Evolutionary conservation across 2,888 invertebrate genomes (phyloP), one percentile per base, ranked within the genome.

Genomic region (Agapetus fuscipes): DNA sequence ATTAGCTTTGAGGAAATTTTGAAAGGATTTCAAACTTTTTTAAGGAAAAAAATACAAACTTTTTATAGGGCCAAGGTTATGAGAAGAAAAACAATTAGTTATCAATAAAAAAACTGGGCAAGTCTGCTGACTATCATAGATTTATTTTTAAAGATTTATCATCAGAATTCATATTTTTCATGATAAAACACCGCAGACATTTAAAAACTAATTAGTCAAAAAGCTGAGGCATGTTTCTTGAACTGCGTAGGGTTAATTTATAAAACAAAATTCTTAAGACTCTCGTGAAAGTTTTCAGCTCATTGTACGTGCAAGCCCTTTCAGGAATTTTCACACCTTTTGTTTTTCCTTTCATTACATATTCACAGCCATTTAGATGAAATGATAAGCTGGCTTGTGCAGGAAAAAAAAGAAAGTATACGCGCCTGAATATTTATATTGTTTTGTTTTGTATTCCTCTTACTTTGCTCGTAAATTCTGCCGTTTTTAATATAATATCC

Each of bases 301-400:
- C 20, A 20, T 20, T 20, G 20, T 20, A 9, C 20, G 4, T 9
- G 20, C 20, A 4, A 9, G 20, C 9, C 20, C 20, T 20, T 20
- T 20, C 20, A 20, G 9, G 20, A 4, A 28, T 11, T 11, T 28
- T 29, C 28, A 29, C 31, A 25, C 25, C 26, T 24, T 37, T 37
- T 14, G 20, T 30, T 37, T 37, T 37, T 37, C 11, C 12, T 15
- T 25, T 24, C 30, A 14, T 31, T 37, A 25, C 15, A 10, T 26
- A 27, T 36, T 12, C 30, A 13, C n/a, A 13, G 31, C 31, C 31
- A 31, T 37, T 37, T 26, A 37, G 37, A 37, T 27, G 37, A 12
- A 13, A 24, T 37, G 30, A 37, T 31, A 31, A 37, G 31, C 7
- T n/a, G 25, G 25, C n/a, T 20, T 20, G 20, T 20, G 9, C 4